Evolutionary conservation across 2,797 vertebrate species (phyloP).

Genomic region (Hipposideros larvatus): DNA sequence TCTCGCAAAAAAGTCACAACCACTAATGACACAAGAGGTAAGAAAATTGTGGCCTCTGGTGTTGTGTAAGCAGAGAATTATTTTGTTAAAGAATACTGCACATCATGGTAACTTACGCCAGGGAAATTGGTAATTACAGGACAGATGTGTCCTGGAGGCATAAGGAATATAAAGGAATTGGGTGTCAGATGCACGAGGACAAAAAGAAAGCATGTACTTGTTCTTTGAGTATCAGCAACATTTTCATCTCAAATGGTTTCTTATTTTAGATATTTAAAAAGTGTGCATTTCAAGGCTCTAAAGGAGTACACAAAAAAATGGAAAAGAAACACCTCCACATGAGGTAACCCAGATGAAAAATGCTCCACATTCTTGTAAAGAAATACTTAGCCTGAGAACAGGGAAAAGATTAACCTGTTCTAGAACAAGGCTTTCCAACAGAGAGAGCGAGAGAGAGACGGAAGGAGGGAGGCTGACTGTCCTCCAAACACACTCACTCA

Average conservation of each 20-base stretch:
- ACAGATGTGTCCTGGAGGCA: neutral
- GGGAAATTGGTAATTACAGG: neutral
- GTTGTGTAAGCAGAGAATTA: neutral
- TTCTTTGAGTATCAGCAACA: neutral
- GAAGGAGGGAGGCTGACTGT: neutral
- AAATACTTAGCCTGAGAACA: neutral
- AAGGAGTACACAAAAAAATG: neutral
- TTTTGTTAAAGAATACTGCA: neutral
- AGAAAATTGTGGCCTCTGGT: neutral
- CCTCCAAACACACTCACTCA: neutral
- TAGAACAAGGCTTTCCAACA: neutral
- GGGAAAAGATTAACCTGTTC: neutral
- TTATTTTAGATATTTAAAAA: slow-evolving; percentile 22
- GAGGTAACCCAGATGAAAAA: neutral
- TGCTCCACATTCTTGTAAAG: neutral
- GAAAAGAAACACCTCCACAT: neutral
- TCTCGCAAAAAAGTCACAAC: neutral
- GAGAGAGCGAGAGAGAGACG: neutral
- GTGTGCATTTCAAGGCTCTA: neutral
- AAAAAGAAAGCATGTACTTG: neutral
- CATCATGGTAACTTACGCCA: no score
- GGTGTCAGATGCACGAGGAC: no score
- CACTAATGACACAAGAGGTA: neutral
- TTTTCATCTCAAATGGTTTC: neutral
- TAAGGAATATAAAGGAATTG: neutral